Evolutionary conservation across 2,888 invertebrate species (phyloP).

Genomic region (Dilophus febrilis): DNA sequence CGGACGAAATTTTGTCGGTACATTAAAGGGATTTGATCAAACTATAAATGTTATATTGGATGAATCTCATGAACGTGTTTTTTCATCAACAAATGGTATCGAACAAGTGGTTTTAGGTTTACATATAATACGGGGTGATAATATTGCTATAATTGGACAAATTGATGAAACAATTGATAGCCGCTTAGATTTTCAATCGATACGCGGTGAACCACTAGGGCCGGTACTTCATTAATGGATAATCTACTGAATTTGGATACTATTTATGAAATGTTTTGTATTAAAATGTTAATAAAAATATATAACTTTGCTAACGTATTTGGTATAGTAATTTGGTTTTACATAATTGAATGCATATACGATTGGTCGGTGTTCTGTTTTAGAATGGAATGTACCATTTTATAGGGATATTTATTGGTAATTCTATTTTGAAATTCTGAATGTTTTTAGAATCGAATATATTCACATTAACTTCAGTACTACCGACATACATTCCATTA

Average conservation of each 20-base stretch:
- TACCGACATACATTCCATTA: too few species aligned
- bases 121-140: constrained; percentile 96
- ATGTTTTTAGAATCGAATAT: too few species aligned
- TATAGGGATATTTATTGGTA: too few species aligned
- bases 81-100: constrained; percentile 79
- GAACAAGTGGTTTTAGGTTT: constrained; percentile 91
- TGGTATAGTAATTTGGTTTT: too few species aligned
- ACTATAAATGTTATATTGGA: constrained; percentile 97
- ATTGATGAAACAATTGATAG: constrained; percentile 72
- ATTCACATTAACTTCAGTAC: too few species aligned
- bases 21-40: constrained; percentile 96
- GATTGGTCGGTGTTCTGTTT: too few species aligned
- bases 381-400: too few species aligned
- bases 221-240: constrained; percentile 52
- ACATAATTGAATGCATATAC: too few species aligned
- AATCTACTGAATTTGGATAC: background rate
- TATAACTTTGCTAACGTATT: too few species aligned
- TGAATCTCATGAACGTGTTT: constrained; percentile 97
- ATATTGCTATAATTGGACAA: constrained; percentile 80
- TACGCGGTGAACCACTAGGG: constrained; percentile 69
- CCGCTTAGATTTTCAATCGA: constrained; percentile 57
- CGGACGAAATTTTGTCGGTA: constrained; percentile 91
- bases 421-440: too few species aligned
- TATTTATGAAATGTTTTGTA: too few species aligned
- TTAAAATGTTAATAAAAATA: too few species aligned